A percentile compares a stretch with the other conserved stretches of the same genome.
Conservation (phyloP, 2,113 vertebrate genomes). For the Naja naja region DNA sequence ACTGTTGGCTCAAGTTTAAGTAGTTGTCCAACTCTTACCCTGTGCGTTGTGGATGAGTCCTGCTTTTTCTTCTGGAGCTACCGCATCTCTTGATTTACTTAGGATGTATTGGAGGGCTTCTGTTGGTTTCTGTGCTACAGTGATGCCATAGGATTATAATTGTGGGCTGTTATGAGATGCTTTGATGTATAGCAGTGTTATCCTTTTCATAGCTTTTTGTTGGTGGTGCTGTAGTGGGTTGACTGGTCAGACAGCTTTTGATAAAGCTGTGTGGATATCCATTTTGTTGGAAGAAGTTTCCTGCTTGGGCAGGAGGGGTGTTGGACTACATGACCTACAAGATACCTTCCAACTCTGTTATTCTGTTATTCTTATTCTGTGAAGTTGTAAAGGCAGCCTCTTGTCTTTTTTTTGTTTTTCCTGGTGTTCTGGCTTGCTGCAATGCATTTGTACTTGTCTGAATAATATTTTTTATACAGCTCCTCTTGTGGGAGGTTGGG, state of each 20-base stretch:
- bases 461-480: background rate
- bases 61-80: background rate
- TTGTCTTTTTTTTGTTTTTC: background rate
- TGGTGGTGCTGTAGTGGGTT: too few species aligned
- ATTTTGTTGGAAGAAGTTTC: background rate
- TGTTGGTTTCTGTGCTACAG: background rate
- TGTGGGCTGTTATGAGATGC: background rate
- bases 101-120: background rate
- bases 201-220: too few species aligned
- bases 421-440: background rate
- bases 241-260: background rate
- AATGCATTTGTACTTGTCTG: background rate
- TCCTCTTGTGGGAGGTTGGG: background rate
- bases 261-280: background rate
- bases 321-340: too few species aligned
- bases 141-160: background rate
- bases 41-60: background rate
- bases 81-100: background rate
- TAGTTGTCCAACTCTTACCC: background rate
- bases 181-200: background rate
- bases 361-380: too few species aligned
- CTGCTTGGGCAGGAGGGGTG: too few species aligned
- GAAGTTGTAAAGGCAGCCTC: background rate
- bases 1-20: too few species aligned
- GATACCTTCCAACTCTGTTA: too few species aligned